phyloP scores from a whole-genome alignment of 2,888 invertebrate species.

The Xestia ashworthii region DNA sequence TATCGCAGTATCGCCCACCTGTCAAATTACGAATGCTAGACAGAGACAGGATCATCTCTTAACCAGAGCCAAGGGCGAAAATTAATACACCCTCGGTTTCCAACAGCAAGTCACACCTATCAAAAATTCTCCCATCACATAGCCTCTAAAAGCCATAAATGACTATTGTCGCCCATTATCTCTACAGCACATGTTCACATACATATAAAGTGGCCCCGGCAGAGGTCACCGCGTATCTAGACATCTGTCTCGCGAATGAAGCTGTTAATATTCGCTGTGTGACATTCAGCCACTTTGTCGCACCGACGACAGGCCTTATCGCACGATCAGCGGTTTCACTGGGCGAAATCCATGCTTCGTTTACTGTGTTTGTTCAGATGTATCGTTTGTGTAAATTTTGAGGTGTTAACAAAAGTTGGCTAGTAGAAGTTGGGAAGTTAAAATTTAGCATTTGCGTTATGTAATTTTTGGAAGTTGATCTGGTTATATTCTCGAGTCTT shows the following conservation, averaged over 20 bases:
- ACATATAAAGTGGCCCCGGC: conserved; percentile 34
- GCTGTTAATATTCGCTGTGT: conserved; percentile 78
- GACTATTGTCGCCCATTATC: conserved; percentile 38
- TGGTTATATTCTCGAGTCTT: background rate
- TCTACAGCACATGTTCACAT: conserved; percentile 47
- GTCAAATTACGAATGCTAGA: background rate
- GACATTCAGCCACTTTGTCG: conserved; percentile 73
- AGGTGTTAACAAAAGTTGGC: background rate
- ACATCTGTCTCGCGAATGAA: conserved; percentile 75
- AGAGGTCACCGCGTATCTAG: conserved; percentile 67
- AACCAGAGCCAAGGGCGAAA: background rate
- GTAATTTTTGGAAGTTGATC: background rate
- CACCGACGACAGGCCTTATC: conserved; percentile 68
- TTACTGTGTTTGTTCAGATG: conserved; percentile 8
- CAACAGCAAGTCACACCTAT: background rate
- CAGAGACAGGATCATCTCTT: background rate
- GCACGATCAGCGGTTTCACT: conserved; percentile 70
- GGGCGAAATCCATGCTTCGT: conserved; percentile 64
- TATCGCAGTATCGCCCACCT: background rate
- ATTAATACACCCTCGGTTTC: background rate
- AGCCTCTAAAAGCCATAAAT: conserved; percentile 30
- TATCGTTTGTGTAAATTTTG: conserved; percentile 18
- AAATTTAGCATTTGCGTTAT: too few species aligned
- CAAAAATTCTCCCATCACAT: background rate
- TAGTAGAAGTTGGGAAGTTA: background rate